Conservation (phyloP, 1,140 invertebrate species). For the Drosophila busckii region DNA sequence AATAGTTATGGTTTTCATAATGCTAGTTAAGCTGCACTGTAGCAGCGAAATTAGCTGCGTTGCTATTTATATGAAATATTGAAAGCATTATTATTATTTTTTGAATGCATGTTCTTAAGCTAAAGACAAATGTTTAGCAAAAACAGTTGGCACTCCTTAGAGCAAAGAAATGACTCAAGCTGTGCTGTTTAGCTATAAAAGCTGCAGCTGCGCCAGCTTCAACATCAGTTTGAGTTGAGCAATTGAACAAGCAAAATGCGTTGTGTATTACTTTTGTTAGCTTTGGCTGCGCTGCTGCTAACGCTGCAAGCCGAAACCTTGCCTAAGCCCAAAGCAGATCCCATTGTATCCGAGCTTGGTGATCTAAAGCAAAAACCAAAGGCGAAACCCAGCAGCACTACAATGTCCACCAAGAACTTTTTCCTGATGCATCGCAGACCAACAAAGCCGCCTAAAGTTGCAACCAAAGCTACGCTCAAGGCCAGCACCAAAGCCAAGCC, state of each 20-base stretch:
- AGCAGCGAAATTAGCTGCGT: background rate
- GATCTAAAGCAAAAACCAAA: background rate
- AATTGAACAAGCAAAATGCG: constrained; percentile 17
- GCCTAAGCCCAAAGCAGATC: background rate
- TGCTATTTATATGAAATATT: constrained; percentile 17
- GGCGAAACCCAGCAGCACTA: background rate
- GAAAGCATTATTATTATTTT: background rate
- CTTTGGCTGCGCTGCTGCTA: background rate
- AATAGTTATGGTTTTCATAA: constrained; percentile 1
- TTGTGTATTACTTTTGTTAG: background rate
- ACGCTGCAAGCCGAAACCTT: constrained; percentile 2
- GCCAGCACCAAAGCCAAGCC: background rate
- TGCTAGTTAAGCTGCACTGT: constrained; percentile 5
- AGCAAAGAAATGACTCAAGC: constrained; percentile 15
- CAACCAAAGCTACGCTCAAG: background rate
- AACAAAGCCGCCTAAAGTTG: background rate
- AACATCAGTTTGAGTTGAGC: constrained; percentile 14
- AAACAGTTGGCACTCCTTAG: too few relatives aligned
- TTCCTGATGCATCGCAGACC: constrained; percentile 23
- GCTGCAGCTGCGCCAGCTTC: background rate
- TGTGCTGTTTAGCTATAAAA: constrained; percentile 16
- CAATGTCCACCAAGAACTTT: constrained; percentile 19
- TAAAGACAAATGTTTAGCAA: background rate
- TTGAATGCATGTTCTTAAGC: background rate
- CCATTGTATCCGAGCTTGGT: background rate